Conservation (phyloP, 1,140 invertebrate genomes). For the Caenorhabditis remanei region DNA sequence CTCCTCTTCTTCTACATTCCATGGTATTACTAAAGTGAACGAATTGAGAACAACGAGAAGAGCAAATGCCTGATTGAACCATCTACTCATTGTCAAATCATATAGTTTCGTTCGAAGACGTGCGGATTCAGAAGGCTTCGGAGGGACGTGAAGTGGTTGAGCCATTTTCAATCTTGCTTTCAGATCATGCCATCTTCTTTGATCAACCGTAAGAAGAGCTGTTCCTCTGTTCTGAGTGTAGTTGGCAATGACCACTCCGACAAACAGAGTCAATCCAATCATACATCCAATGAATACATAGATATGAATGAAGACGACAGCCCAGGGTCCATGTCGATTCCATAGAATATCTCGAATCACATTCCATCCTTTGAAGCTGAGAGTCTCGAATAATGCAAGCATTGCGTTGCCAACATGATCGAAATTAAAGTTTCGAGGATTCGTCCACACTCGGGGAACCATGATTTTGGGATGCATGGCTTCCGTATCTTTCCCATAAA, state of each 20-base stretch:
- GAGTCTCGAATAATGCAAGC: conserved; percentile 96
- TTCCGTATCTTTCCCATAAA: conserved; percentile 83
- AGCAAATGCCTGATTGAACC: conserved; percentile 85
- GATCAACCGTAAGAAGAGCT: conserved; percentile 96
- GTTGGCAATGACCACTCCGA: conserved; percentile 99
- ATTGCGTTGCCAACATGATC: conserved; percentile 99
- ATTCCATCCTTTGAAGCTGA: conserved; percentile 99
- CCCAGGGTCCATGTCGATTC: conserved; percentile 86
- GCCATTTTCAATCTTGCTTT: conserved; percentile 99
- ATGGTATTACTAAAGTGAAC: conserved; percentile 78
- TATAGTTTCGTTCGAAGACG: conserved; percentile 91
- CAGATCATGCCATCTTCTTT: conserved; percentile 97
- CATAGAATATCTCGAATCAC: conserved; percentile 98
- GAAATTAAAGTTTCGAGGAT: conserved; percentile 85
- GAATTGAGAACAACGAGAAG: conserved; percentile 75
- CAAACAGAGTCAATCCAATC: conserved; percentile 98
- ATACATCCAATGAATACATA: conserved; percentile 99
- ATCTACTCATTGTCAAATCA: conserved; percentile 96
- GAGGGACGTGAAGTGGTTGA: conserved; percentile 96
- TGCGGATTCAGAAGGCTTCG: conserved; percentile 83
- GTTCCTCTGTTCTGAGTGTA: conserved; percentile 99
- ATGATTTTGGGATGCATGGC: conserved; percentile 93
- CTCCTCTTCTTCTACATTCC: conserved; percentile 81
- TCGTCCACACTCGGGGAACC: conserved; percentile 92
- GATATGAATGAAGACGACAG: conserved; percentile 95